Base-by-base conservation (phyloP, 2,797 vertebrate species). In the Dermochelys coriacea region DNA sequence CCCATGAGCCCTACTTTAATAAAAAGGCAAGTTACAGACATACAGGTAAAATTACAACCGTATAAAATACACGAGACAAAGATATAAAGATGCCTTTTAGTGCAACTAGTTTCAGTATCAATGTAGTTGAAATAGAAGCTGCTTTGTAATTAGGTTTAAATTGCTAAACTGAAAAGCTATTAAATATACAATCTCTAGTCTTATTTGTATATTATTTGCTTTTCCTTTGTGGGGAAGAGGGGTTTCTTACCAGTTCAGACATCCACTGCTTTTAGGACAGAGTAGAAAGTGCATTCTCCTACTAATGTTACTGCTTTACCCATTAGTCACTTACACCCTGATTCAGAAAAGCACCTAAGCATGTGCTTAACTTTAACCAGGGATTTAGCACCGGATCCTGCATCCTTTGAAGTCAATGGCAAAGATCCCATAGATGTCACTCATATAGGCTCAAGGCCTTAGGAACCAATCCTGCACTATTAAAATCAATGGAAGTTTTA, bases 341-440 rank as follows among this genome's bases (percentile, higher is more conserved):
- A 68, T 83, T 37, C 78, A 89, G 64, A 49, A 94, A 59, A 94
- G 80, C 71, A 86, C 88, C 94, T 93, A 82, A 8, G 59, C 74
- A 29, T 25, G 29, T 87, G 84, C 87, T 95, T 89, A 95, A 84
- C 55, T 41, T 82, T 82, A 94, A 89, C 87, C 85, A 91, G 57
- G 29, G 80, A 82, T 86, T 41, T 68, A 85, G 91, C 84, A n/a
- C 89, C 61, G 51, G 68, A 85, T 88, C 86, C 87, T 71, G 80
- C 50, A 68, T 85, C 82, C 94, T 82, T 86, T 90, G 87, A 85
- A 94, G 91, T 95, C 96, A 94, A 82, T 88, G 94, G 85, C 82
- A 96, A 94, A 94, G 78, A 90, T 82, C 84, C 89, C 85, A 27
- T 34, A 96, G 84, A 90, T 91, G 96, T 81, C 14, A 1, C 95